Evolutionary conservation across 2,888 invertebrate genomes (phyloP).

Genomic region (Lysandra coridon): DNA sequence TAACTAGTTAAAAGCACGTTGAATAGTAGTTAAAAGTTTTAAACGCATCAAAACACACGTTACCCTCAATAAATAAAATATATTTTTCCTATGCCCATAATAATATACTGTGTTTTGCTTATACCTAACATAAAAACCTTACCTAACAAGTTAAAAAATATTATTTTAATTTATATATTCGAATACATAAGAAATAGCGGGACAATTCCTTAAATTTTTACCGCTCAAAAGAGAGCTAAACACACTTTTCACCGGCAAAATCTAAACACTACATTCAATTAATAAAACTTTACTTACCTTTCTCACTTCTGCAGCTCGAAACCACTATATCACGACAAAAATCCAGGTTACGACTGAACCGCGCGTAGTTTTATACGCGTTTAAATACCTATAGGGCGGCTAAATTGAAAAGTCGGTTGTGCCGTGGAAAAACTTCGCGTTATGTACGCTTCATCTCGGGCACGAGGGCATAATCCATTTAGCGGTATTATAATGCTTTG

Average conservation of each 20-base stretch:
- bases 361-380: neutral
- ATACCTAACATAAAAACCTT: too few species aligned
- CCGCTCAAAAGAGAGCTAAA: neutral
- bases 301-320: neutral
- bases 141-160: too few species aligned
- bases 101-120: too few species aligned
- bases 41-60: too few species aligned
- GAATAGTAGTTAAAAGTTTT: too few species aligned
- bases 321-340: neutral
- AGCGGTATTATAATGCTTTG: constrained; percentile 29
- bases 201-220: too few species aligned
- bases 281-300: neutral
- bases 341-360: neutral
- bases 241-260: neutral
- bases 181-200: too few species aligned
- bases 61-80: too few species aligned
- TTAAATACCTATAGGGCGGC: constrained; percentile 26
- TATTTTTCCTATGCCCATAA: too few species aligned
- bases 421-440: neutral
- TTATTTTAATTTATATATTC: too few species aligned
- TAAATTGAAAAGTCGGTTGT: neutral
- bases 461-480: neutral
- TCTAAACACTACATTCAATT: neutral
- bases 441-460: neutral
- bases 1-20: too few species aligned